These are phyloP conservation scores for Phania funesta DNA, from an alignment of 2,888 invertebrate genomes.

Conservation along the genomic window DNA sequence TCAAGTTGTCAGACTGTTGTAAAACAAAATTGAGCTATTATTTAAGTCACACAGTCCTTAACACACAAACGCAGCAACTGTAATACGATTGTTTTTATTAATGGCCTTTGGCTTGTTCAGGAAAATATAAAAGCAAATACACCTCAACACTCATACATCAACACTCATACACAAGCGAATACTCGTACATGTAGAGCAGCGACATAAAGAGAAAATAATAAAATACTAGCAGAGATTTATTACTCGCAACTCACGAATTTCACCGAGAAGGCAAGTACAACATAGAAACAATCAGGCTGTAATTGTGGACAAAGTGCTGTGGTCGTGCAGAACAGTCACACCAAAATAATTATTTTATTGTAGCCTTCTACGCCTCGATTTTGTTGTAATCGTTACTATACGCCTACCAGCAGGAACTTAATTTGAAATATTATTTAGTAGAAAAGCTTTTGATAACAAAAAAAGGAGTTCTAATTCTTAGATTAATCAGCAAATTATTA, in stretches of 20 bases:
- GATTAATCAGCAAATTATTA: too few species aligned
- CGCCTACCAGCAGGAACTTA: too few species aligned
- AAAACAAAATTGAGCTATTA: constrained; percentile 39
- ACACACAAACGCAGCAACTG: constrained; percentile 9
- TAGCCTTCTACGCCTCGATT: too few species aligned
- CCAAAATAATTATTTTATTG: too few species aligned
- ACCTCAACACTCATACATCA: neutral
- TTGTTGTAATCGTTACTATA: too few species aligned
- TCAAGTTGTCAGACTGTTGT: constrained; percentile 56
- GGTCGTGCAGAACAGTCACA: too few species aligned
- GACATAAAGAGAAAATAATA: neutral
- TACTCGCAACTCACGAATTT: neutral
- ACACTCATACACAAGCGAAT: neutral
- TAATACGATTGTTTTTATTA: constrained; percentile 31
- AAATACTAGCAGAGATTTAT: too few species aligned
- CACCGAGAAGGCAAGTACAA: neutral
- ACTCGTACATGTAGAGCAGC: neutral
- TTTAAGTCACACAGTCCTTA: constrained; percentile 26
- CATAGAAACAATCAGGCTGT: constrained; percentile 36
- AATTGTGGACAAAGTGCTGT: constrained; percentile 53
- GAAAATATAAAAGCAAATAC: constrained; percentile 2
- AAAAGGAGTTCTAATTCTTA: too few species aligned
- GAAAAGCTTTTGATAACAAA: too few species aligned
- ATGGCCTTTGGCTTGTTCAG: constrained; percentile 25
- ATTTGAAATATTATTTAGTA: too few species aligned